phyloP scores from a whole-genome alignment of 23 tunicate species.

The Botrylloides violaceus region DNA sequence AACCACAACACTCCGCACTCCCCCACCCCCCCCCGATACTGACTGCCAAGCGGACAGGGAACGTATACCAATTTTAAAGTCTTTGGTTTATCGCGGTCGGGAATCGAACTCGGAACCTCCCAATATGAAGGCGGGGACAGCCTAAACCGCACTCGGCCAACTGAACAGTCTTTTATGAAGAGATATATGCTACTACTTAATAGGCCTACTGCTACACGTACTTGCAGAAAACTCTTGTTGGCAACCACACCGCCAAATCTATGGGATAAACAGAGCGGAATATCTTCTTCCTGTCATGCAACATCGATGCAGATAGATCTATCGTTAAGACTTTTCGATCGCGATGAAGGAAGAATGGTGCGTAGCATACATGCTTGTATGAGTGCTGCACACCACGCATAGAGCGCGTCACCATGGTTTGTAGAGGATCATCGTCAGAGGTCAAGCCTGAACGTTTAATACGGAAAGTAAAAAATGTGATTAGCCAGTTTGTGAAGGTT shows the following conservation, averaged over 20 bases:
- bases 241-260: constrained; percentile 2
- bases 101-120: too few species aligned
- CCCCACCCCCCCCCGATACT: too few species aligned
- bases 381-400: constrained; percentile 19
- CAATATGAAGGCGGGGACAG: too few species aligned
- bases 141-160: too few species aligned
- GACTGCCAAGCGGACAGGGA: too few species aligned
- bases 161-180: too few species aligned
- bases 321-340: background rate
- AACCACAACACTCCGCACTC: too few species aligned
- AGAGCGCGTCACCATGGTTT: constrained; percentile 20
- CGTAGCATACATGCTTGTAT: background rate
- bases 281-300: background rate
- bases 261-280: background rate
- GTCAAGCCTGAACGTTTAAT: constrained; percentile 81
- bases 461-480: too few species aligned
- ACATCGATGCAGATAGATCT: constrained; percentile 1
- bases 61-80: too few species aligned
- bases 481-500: too few species aligned
- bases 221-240: background rate
- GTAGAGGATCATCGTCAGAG: constrained; percentile 48
- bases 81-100: too few species aligned
- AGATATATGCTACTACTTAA: too few species aligned
- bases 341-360: constrained; percentile 10
- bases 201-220: background rate